Base-by-base conservation (phyloP, 2,888 invertebrate species). In the Heliconius cydno region DNA sequence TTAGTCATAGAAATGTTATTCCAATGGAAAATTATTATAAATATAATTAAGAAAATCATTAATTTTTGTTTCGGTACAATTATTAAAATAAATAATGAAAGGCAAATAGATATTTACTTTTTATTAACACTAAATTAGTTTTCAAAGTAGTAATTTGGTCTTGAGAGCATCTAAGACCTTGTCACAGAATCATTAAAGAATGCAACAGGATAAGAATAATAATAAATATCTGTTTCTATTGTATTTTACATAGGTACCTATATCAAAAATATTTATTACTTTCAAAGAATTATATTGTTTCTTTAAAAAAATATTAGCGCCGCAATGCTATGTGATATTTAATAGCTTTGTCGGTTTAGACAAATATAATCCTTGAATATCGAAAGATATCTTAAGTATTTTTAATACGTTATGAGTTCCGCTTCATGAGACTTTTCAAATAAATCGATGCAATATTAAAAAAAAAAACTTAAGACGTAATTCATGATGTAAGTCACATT, bases 81-180 rank as follows among this genome's bases (percentile, higher is more conserved):
- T 22, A 52, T 60, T 4, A n/a, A 57, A 57, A 57, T 9, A 57
- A 9, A 63, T 28, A 28, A 6, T 60, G 9, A 63, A 25, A 63
- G 9, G 13, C 13, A 46, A 46, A 57, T 22, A 57, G 22, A 22
- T 57, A 22, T 57, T n/a, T n/a, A 4, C 1, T 65, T 65, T 65
- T 28, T 15, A 7, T 30, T 65, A 6, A 65, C 15, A 65, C 3
- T 19, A 28, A 65, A 65, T 65, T 15, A 19, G 19, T 28, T 28
- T 65, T 28, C 13, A 25, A 12, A 63, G 25, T 25, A 82, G 79
- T 77, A 79, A 78, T 80, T 77, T 74, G 76, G 81, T 78, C 82
- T 79, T 82, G 83, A 82, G 65, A 30, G 41, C 80, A 74, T 77
- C 78, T 78, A 79, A 77, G 73, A 78, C 82, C 82, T 82, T 79